phyloP scores from a whole-genome alignment of 1,140 invertebrate species.

The Brachionus manjavacas region DNA sequence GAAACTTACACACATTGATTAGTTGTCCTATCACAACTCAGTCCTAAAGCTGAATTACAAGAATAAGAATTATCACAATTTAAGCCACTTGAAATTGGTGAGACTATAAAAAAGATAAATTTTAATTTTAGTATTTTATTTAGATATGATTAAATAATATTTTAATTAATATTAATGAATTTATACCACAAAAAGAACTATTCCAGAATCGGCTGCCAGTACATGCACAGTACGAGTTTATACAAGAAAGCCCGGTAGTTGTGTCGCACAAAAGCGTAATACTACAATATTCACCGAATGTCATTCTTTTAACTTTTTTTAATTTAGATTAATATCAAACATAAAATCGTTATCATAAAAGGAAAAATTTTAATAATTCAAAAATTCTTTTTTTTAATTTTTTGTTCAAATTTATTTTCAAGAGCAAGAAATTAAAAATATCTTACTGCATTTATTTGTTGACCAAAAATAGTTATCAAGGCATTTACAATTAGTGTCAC shows the following conservation, averaged over 20 bases:
- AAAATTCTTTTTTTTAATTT: no score
- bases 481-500: not conserved
- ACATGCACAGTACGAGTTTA: not conserved
- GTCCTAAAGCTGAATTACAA: not conserved
- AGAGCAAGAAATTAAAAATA: not conserved
- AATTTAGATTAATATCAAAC: no score
- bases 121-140: no score
- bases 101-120: not conserved
- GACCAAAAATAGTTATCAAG: not conserved
- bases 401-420: no score
- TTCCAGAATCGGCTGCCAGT: not conserved
- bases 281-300: not conserved
- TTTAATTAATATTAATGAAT: no score
- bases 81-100: not conserved
- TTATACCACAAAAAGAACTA: not conserved
- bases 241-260: not conserved
- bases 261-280: not conserved
- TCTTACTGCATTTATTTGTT: not conserved
- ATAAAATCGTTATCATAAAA: no score
- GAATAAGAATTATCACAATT: not conserved
- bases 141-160: no score
- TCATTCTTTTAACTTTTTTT: not conserved
- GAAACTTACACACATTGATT: not conserved
- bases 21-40: not conserved
- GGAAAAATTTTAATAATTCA: no score